These are phyloP conservation scores for Echeneis naucrates DNA, from an alignment of 2,797 vertebrate genomes.

Conservation along the genomic window DNA sequence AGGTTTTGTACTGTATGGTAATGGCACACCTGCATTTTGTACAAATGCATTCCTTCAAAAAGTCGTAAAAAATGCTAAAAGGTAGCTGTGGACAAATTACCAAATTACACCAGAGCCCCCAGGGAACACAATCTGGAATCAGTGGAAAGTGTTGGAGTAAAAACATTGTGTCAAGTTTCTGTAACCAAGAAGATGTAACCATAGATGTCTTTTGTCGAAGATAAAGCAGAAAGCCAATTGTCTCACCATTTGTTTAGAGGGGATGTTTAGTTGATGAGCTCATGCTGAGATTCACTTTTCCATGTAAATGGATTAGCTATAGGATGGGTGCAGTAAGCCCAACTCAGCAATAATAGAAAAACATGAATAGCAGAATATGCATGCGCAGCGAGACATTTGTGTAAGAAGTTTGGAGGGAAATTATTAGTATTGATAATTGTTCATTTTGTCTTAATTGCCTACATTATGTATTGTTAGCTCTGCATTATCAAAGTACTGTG, in stretches of 20 bases:
- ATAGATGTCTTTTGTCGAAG: slow-evolving; percentile 74
- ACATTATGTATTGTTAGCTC: slow-evolving; percentile 48
- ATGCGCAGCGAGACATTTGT: slow-evolving; percentile 37
- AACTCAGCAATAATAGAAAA: slow-evolving; percentile 40
- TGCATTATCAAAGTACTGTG: slow-evolving; percentile 43
- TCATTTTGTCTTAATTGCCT: slow-evolving; percentile 35
- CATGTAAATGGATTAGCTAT: slow-evolving; percentile 49
- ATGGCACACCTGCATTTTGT: slow-evolving; percentile 77
- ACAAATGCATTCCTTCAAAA: slow-evolving; percentile 75
- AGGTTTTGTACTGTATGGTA: slow-evolving; percentile 65
- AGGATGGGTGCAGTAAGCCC: slow-evolving; percentile 22
- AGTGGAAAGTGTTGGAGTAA: slow-evolving; percentile 75
- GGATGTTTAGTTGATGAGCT: slow-evolving; percentile 75
- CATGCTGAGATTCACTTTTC: slow-evolving; percentile 66
- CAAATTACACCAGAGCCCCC: slow-evolving; percentile 70
- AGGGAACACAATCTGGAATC: slow-evolving; percentile 71
- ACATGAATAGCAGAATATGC: slow-evolving; percentile 16
- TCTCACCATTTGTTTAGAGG: slow-evolving; percentile 69
- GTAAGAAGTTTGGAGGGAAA: slow-evolving; percentile 42
- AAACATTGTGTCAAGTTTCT: slow-evolving; percentile 83
- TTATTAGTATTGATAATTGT: slow-evolving; percentile 55
- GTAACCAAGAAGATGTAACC: slow-evolving; percentile 81
- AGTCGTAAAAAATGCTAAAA: slow-evolving; percentile 80
- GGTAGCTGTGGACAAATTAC: slow-evolving; percentile 80
- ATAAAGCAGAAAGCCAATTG: slow-evolving; percentile 68